Percentiles rank a stretch among this genome's conserved stretches.
Evolutionary conservation across 1,140 invertebrate genomes (phyloP).

Genomic region (Caenorhabditis elegans): WBcel235 BX284605.5:10329001-10329500

Average conservation of each 20-base stretch:
- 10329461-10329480: background rate
- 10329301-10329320: constrained; percentile 6
- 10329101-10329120: background rate
- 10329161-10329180: constrained; percentile 4
- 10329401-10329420: background rate
- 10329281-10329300: constrained; percentile 13
- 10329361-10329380: background rate
- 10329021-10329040: background rate
- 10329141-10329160: too few relatives aligned
- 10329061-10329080: constrained; percentile 20
- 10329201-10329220: background rate
- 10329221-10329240: constrained; percentile 1
- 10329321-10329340: background rate
- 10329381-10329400: background rate
- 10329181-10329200: background rate
- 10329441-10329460: background rate
- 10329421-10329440: constrained; percentile 21
- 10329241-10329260: constrained; percentile 14
- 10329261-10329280: constrained; percentile 18
- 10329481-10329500: background rate
- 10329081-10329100: background rate
- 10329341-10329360: constrained; percentile 27
- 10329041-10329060: background rate
- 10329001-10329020: constrained; percentile 25
- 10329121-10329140: background rate